These are phyloP conservation scores for Uropsilus gracilis DNA, from an alignment of 2,113 vertebrate species.

Conservation along the genomic window DNA sequence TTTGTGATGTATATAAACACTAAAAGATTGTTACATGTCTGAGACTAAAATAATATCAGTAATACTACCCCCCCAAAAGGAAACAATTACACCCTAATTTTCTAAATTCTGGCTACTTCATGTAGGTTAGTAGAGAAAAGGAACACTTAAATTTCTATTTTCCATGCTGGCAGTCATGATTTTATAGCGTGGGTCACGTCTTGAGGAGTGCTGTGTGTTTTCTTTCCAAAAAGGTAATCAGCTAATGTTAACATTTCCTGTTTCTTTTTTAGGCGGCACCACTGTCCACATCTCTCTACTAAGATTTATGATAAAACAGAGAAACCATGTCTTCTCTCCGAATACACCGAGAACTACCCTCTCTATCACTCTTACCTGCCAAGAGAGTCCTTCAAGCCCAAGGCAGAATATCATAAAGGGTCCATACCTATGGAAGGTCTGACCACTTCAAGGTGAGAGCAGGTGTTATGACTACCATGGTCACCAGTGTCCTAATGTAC, in stretches of 20 bases:
- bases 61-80: neutral
- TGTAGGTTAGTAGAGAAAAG: neutral
- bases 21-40: neutral
- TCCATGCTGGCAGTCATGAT: neutral
- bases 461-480: rapidly evolving
- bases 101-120: neutral
- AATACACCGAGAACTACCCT: constrained; percentile 82
- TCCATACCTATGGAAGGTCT: constrained; percentile 77
- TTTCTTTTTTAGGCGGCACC: constrained; percentile 80
- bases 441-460: constrained; percentile 80
- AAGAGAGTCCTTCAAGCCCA: constrained; percentile 81
- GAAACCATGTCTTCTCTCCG: constrained; percentile 78
- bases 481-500: neutral
- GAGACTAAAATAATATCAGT: neutral
- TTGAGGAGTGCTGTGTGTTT: neutral
- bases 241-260: neutral
- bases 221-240: neutral
- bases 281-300: constrained; percentile 78
- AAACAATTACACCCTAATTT: neutral
- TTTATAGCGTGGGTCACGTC: neutral
- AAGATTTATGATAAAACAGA: constrained; percentile 76
- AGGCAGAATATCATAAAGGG: neutral
- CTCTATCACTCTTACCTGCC: constrained; percentile 63
- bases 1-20: neutral
- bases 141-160: neutral